A percentile compares a stretch with the other conserved stretches of the same genome.
Conservation (phyloP, 2,797 vertebrate species). For the Myoxocephalus aenaeus region DNA sequence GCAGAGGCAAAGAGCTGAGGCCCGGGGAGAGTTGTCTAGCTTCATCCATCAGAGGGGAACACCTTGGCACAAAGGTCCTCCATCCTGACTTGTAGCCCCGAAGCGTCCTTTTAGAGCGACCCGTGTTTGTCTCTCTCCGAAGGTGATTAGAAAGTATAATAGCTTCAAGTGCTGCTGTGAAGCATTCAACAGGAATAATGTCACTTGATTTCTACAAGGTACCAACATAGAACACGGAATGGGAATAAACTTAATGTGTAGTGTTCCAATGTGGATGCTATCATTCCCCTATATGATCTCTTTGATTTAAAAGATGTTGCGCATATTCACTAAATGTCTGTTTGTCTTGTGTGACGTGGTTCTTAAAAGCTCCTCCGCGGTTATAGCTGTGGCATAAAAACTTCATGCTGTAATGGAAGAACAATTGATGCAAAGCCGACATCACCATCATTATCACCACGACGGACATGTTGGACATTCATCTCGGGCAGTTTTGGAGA, state of each 20-base stretch:
- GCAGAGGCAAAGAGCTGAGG: constrained; percentile 23
- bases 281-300: neutral
- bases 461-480: constrained; percentile 31
- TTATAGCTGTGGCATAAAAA: constrained; percentile 16
- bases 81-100: constrained; percentile 3
- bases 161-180: constrained; percentile 41
- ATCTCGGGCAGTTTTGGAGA: constrained; percentile 57
- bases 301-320: neutral
- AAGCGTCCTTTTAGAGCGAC: neutral
- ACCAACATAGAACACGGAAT: constrained; percentile 49
- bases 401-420: neutral
- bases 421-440: neutral
- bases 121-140: constrained; percentile 7
- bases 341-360: neutral
- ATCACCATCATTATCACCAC: constrained; percentile 5
- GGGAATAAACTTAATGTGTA: constrained; percentile 13
- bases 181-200: constrained; percentile 63
- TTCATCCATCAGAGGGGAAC: constrained; percentile 48
- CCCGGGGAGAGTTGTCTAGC: constrained; percentile 22
- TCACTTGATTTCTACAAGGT: constrained; percentile 63
- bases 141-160: constrained; percentile 43
- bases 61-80: constrained; percentile 22
- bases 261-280: constrained; percentile 2
- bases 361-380: neutral
- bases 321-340: neutral